phyloP scores from a whole-genome alignment of 2,888 invertebrate genomes.

The Scaptomyza parva region DNA sequence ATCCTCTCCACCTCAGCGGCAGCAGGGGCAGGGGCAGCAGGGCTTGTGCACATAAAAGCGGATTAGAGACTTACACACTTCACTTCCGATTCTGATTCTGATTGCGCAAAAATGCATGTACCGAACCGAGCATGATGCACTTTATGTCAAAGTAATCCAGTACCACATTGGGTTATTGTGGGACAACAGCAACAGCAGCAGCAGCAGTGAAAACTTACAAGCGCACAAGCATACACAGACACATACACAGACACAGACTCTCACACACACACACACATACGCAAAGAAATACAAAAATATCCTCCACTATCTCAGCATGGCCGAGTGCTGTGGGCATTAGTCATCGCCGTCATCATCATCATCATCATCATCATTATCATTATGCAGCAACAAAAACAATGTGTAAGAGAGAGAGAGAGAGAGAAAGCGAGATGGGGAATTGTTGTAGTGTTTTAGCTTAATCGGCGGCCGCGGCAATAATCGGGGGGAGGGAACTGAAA shows the following conservation, averaged over 20 bases:
- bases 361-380: constrained; percentile 1
- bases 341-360: constrained; percentile 30
- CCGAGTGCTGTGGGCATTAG: constrained; percentile 28
- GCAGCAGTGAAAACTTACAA: no score
- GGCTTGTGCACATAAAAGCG: background rate
- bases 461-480: constrained; percentile 12
- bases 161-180: constrained; percentile 1
- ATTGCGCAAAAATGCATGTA: background rate
- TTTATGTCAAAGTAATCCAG: background rate
- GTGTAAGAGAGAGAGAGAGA: background rate
- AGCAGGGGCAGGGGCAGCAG: no score
- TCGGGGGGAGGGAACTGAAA: constrained; percentile 22
- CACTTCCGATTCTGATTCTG: background rate
- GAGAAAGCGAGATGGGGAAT: background rate
- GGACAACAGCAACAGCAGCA: no score
- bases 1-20: no score
- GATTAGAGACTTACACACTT: constrained; percentile 1
- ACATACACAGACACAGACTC: no score
- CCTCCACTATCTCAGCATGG: constrained; percentile 22
- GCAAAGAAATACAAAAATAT: constrained; percentile 26
- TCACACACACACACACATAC: background rate
- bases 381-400: background rate
- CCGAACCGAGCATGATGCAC: background rate
- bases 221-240: constrained; percentile 1
- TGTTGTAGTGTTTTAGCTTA: constrained; percentile 6